Evolutionary conservation across 2,888 invertebrate species (phyloP).

Genomic region (Cheilosia soror): DNA sequence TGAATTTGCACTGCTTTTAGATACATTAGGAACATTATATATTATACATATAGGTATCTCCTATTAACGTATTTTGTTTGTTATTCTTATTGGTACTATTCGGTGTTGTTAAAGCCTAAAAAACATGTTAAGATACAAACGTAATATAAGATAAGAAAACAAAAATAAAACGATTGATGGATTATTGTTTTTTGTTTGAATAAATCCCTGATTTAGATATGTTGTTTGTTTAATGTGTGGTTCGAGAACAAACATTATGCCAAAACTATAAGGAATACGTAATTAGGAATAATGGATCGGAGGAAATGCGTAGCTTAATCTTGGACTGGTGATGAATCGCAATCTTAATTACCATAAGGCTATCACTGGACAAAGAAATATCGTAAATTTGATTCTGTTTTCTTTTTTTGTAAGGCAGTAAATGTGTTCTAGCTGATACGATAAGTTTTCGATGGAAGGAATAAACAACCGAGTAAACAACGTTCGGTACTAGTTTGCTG

Average conservation of each 20-base stretch:
- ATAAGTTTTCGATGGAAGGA: background rate
- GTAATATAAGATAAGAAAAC: background rate
- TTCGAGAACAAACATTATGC: background rate
- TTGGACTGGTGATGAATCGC: constrained; percentile 35
- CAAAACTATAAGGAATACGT: constrained; percentile 8
- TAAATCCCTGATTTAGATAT: constrained; percentile 41
- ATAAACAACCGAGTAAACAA: too few relatives aligned
- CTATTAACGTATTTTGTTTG: background rate
- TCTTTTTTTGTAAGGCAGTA: constrained; percentile 6
- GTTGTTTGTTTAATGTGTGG: constrained; percentile 14
- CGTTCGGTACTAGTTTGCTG: too few relatives aligned
- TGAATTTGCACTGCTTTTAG: constrained; percentile 46
- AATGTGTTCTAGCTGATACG: constrained; percentile 35
- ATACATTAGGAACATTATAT: constrained; percentile 48
- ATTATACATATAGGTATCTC: constrained; percentile 33
- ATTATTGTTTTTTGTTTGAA: constrained; percentile 32
- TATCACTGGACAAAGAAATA: constrained; percentile 12
- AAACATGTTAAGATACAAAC: constrained; percentile 44
- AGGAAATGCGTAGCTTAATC: constrained; percentile 18
- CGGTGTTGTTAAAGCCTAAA: constrained; percentile 24
- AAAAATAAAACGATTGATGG: constrained; percentile 63
- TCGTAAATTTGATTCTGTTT: constrained; percentile 11
- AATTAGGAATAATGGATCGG: constrained; percentile 37
- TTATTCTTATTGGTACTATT: constrained; percentile 11
- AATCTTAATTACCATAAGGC: constrained; percentile 50